Evolutionary conservation across 2,888 invertebrate genomes (phyloP).

Genomic region (Apamea monoglypha): DNA sequence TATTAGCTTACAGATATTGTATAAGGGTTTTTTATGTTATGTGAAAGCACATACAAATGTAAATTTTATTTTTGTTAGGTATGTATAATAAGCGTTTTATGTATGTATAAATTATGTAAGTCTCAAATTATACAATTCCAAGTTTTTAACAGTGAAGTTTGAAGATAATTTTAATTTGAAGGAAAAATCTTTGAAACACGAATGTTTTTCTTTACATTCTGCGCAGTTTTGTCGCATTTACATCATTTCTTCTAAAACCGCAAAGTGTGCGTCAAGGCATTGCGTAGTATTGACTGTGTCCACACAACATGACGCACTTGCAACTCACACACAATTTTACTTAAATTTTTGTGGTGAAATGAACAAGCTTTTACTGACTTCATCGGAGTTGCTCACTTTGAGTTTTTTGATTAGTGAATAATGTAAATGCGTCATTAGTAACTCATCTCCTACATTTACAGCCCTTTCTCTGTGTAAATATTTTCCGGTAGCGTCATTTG

Average conservation of each 20-base stretch:
- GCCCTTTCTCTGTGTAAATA: conserved; percentile 29
- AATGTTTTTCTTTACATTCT: conserved; percentile 7
- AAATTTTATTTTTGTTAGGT: conserved; percentile 41
- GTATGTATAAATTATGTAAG: conserved; percentile 15
- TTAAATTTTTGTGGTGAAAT: conserved; percentile 17
- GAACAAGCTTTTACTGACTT: conserved; percentile 16
- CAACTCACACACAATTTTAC: not conserved
- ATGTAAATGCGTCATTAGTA: conserved; percentile 36
- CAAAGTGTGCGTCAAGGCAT: conserved; percentile 26
- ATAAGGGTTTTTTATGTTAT: conserved; percentile 32
- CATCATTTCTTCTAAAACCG: not conserved
- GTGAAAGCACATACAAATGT: conserved; percentile 40
- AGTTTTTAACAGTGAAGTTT: conserved; percentile 4
- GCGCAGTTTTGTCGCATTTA: conserved; percentile 18
- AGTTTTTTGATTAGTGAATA: conserved; percentile 26
- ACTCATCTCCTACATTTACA: conserved; percentile 7
- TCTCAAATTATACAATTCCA: not conserved
- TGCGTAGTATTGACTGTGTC: conserved; percentile 1
- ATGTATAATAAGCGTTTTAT: not conserved
- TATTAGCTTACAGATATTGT: conserved; percentile 40
- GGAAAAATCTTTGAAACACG: conserved; percentile 12
- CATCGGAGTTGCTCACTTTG: conserved; percentile 1
- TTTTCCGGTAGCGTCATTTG: conserved; percentile 17
- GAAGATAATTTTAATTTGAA: not conserved
- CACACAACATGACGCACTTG: conserved; percentile 22